Conservation (phyloP, 2,113 vertebrate genomes). For the Psilopogon haemacephalus region DNA sequence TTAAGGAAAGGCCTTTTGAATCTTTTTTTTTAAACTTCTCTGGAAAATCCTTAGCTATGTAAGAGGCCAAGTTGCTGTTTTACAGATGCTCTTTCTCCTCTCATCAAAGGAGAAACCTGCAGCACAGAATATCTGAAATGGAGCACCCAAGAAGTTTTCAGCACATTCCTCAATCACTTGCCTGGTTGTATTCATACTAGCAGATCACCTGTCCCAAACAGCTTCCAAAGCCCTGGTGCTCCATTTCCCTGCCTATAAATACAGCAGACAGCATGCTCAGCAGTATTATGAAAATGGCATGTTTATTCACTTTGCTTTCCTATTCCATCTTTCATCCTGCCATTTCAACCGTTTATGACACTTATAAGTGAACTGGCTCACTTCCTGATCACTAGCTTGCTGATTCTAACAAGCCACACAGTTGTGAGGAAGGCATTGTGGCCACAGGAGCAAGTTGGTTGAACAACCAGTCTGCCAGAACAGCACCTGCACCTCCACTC, state of each 20-base stretch:
- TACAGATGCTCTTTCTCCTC: constrained; percentile 33
- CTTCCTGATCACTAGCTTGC: neutral
- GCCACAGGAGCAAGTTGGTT: neutral
- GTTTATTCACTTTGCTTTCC: neutral
- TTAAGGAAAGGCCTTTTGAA: neutral
- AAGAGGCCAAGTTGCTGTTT: constrained; percentile 15
- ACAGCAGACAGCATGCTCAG: neutral
- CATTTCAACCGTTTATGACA: neutral
- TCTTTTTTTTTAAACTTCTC: neutral
- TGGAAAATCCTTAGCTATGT: constrained; percentile 37
- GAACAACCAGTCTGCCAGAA: neutral
- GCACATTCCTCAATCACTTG: neutral
- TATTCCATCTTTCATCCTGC: neutral
- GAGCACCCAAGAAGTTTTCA: neutral
- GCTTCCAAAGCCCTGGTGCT: neutral
- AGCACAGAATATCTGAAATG: neutral
- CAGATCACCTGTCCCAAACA: neutral
- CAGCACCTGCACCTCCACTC: neutral
- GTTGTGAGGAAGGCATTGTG: rapidly evolving
- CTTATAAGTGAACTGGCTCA: neutral
- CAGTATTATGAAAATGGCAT: neutral
- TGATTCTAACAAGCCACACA: neutral
- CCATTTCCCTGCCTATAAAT: neutral
- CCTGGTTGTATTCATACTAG: neutral
- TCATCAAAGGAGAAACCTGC: constrained; percentile 22